Percentiles rank a stretch among this genome's conserved stretches.
Conservation (phyloP, 2,113 vertebrate genomes). For the Planiliza haematocheilus region DNA sequence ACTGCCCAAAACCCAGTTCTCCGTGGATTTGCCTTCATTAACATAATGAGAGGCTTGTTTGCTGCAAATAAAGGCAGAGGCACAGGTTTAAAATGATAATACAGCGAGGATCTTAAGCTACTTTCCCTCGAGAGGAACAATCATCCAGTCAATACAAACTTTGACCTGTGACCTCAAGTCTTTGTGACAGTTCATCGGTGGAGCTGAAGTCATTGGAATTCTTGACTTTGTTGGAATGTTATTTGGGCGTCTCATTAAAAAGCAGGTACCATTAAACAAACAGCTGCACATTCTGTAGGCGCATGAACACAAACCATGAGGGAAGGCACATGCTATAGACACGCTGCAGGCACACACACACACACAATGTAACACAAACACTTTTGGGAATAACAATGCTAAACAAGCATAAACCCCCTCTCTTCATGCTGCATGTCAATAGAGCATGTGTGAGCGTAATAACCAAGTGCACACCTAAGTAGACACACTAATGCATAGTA, state of each 20-base stretch:
- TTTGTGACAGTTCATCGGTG: conserved; percentile 20
- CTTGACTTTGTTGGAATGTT: conserved; percentile 7
- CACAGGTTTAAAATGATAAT: conserved; percentile 35
- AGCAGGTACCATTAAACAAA: conserved; percentile 8
- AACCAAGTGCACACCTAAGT: conserved; percentile 38
- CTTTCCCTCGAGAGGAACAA: conserved; percentile 27
- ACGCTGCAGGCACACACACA: neutral
- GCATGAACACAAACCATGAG: neutral
- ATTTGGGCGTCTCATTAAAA: conserved; percentile 29
- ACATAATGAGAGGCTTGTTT: conserved; percentile 35
- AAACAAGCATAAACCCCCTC: conserved; percentile 27
- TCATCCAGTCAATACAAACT: conserved; percentile 34
- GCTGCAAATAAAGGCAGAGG: conserved; percentile 19
- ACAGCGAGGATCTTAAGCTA: conserved; percentile 2
- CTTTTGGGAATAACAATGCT: conserved; percentile 34
- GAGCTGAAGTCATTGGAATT: conserved; percentile 10
- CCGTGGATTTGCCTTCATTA: conserved; percentile 16
- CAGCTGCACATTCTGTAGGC: conserved; percentile 3
- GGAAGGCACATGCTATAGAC: neutral
- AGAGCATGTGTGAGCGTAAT: conserved; percentile 39
- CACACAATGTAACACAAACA: conserved; percentile 5
- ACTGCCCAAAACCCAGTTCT: neutral
- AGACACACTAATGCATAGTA: conserved; percentile 27
- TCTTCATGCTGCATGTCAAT: conserved; percentile 35
- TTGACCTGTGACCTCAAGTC: conserved; percentile 27